Evolutionary conservation across 2,113 vertebrate genomes (phyloP).

Genomic region (Felis chaus): DNA sequence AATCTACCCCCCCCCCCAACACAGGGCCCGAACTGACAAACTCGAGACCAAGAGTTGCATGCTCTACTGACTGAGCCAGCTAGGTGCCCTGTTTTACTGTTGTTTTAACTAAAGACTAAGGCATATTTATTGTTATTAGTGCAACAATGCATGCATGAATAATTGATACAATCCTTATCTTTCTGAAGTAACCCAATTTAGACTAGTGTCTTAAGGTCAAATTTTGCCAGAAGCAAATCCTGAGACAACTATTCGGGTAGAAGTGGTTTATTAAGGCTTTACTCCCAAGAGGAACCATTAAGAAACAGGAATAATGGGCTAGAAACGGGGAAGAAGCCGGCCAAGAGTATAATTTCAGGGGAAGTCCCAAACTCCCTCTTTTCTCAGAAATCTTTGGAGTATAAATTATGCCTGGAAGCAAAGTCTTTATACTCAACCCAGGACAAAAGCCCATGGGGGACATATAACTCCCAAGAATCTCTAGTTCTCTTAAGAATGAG

Average conservation of each 20-base stretch:
- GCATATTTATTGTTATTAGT: background rate
- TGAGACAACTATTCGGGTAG: background rate
- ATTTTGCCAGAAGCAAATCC: background rate
- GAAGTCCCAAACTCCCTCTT: background rate
- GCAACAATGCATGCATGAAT: background rate
- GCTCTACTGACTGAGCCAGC: background rate
- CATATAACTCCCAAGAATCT: background rate
- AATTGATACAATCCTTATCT: background rate
- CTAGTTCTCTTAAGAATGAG: background rate
- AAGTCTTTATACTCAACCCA: background rate
- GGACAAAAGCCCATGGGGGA: background rate
- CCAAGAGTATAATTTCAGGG: background rate
- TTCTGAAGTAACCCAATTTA: background rate
- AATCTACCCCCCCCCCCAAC: background rate
- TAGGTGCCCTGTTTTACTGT: background rate
- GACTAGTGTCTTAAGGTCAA: background rate
- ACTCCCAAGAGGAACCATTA: background rate
- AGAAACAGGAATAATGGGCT: background rate
- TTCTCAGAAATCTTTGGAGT: background rate
- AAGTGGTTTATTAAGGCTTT: background rate
- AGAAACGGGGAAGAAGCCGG: background rate
- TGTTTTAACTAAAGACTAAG: conserved; percentile 17
- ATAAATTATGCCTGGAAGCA: background rate
- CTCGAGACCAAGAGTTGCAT: background rate
- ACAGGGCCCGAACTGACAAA: background rate